Evolutionary conservation across 2,113 vertebrate genomes (phyloP).

Genomic region (Apus apus): DNA sequence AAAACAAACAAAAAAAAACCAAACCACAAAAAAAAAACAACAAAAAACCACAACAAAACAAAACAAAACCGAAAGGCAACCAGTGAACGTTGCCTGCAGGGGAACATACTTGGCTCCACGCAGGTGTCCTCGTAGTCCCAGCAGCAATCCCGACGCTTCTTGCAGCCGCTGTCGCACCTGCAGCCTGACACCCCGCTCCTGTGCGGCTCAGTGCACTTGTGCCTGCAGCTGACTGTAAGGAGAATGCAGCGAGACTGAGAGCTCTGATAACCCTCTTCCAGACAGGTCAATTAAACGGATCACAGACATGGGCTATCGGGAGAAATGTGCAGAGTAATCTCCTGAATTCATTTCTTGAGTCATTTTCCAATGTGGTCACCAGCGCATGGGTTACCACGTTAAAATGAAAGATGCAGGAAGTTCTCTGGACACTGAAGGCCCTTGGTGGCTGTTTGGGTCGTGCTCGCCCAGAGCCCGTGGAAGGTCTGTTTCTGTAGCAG

Average conservation of each 20-base stretch:
- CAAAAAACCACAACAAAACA: neutral
- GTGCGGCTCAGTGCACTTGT: constrained; percentile 52
- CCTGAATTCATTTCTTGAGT: accelerated
- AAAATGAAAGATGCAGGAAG: neutral
- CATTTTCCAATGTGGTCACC: neutral
- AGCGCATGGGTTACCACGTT: accelerated
- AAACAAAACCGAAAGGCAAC: no score
- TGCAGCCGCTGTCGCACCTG: constrained; percentile 63
- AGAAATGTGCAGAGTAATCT: neutral
- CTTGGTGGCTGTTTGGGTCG: neutral
- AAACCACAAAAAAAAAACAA: neutral
- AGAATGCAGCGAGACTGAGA: neutral
- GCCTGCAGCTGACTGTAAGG: constrained; percentile 75
- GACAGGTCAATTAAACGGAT: neutral
- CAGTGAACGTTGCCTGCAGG: neutral
- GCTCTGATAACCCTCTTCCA: neutral
- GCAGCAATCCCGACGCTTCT: constrained; percentile 67
- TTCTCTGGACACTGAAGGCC: neutral
- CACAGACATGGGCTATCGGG: accelerated
- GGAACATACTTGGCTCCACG: constrained; percentile 71
- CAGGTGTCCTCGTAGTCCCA: constrained; percentile 78
- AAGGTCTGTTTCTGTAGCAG: no score
- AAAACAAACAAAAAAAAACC: neutral
- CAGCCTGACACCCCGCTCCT: constrained; percentile 1
- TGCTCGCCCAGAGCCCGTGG: neutral